Evolutionary conservation across 2,113 vertebrate genomes (phyloP).

Genomic region (Esox niger): DNA sequence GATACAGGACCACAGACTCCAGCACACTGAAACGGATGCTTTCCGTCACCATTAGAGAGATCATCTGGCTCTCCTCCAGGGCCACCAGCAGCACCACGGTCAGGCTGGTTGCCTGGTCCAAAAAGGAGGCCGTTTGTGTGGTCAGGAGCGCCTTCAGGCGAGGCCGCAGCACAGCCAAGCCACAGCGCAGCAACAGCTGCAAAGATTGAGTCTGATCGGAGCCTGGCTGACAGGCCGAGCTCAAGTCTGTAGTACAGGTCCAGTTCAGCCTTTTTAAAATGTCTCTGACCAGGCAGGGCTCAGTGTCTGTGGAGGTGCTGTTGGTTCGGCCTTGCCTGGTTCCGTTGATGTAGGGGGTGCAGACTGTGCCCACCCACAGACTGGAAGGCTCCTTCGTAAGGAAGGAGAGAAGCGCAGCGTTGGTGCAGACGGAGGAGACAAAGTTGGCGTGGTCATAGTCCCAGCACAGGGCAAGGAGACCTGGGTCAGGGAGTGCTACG

Average conservation of each 20-base stretch:
- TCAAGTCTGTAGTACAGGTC: slow-evolving; percentile 67
- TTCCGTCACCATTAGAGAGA: slow-evolving; percentile 54
- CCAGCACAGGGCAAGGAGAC: slow-evolving; percentile 72
- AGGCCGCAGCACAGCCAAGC: slow-evolving; percentile 59
- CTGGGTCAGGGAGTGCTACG: slow-evolving; percentile 49
- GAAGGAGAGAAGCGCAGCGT: slow-evolving; percentile 46
- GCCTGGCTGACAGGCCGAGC: slow-evolving; percentile 57
- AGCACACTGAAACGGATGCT: slow-evolving; percentile 61
- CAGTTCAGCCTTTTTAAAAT: slow-evolving; percentile 65
- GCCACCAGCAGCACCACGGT: slow-evolving; percentile 66
- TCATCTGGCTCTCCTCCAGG: slow-evolving; percentile 68
- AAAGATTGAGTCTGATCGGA: slow-evolving; percentile 50
- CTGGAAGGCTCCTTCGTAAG: slow-evolving; percentile 63
- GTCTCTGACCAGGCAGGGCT: slow-evolving; percentile 55
- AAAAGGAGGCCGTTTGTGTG: slow-evolving; percentile 37
- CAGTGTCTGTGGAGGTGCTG: slow-evolving; percentile 10
- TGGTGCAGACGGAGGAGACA: slow-evolving; percentile 59
- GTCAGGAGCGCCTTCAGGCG: slow-evolving; percentile 47
- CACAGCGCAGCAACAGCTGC: slow-evolving; percentile 65
- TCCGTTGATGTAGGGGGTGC: slow-evolving; percentile 48
- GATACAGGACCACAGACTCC: slow-evolving; percentile 46
- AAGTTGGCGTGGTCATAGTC: slow-evolving; percentile 71
- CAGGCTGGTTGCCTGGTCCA: slow-evolving; percentile 60
- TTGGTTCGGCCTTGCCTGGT: background rate
- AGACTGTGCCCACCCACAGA: slow-evolving; percentile 68